Base-by-base conservation (phyloP, 2,113 vertebrate genomes). In the Notothenia rossii region DNA sequence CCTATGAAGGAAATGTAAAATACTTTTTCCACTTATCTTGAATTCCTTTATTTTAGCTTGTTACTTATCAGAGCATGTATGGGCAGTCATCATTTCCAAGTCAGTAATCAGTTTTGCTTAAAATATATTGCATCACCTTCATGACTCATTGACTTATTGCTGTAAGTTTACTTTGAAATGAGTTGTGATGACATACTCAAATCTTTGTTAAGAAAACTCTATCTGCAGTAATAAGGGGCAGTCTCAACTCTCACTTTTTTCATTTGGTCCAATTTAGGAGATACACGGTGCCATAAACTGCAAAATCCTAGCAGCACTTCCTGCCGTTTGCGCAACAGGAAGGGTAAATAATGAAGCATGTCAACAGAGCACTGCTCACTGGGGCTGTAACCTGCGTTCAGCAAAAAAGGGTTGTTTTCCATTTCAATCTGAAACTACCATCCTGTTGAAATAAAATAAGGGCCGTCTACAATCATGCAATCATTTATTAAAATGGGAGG, bases 301-400 rank as follows among this genome's bases (percentile, higher is more conserved):
- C 58, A 62, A 80, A 75, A 72, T 68, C 66, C 81, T 43, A 22
- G 71, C 79, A 81, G 66, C 80, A 76, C 74, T 88, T 89, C 79
- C 85, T 79, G 84, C 76, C 63, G 51, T 64, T 81, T 77, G 72
- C 48, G 55, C 83, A 89, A 89, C 82, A 90, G 86, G 85, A 89
- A 89, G 82, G 56, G 82, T 86, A 85, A 85, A 89, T 89, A 92
- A 83, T 90, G 84, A 91, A 89, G 72, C 66, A 62, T 72, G 81
- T 86, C 91, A 83, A 86, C 84, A 88, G 65, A 84, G 82, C 69
- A 49, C 43, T 18, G 85, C 88, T 84, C 77, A 54, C 63, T 67
- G 59, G 65, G 83, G 72, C 76, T 75, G 51, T 75, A 86, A 87
- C 77, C 76, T 60, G 63, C 46, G 40, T 51, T 56, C 76, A 25